Evolutionary conservation across 2,113 vertebrate species (phyloP).

Genomic region (Vulpes lagopus): DNA sequence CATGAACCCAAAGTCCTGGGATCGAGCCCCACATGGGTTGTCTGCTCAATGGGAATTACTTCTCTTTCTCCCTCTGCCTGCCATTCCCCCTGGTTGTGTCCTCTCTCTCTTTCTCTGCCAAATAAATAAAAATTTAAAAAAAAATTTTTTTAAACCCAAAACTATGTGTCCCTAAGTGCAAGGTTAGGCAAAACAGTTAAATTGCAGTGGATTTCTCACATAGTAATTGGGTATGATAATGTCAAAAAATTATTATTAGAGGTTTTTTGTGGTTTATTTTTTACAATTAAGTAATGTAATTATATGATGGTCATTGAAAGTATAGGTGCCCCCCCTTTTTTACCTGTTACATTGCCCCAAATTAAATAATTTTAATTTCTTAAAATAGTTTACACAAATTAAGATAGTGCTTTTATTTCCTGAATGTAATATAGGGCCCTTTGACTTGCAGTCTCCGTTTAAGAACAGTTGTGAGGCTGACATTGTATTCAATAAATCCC

Average conservation of each 20-base stretch:
- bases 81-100: too few relatives aligned
- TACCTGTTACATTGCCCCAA: background rate
- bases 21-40: too few relatives aligned
- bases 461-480: background rate
- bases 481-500: conserved; percentile 20
- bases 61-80: too few relatives aligned
- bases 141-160: background rate
- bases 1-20: too few relatives aligned
- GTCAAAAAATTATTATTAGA: background rate
- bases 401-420: conserved; percentile 12
- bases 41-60: too few relatives aligned
- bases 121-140: too few relatives aligned
- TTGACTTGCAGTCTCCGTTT: background rate
- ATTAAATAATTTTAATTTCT: conserved; percentile 46
- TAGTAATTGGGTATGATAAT: background rate
- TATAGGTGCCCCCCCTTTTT: background rate
- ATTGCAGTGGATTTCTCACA: background rate
- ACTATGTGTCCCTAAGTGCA: background rate
- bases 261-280: background rate
- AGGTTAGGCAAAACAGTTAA: background rate
- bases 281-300: background rate
- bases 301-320: background rate
- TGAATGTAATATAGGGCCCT: background rate
- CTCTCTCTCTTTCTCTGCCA: too few relatives aligned
- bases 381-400: conserved; percentile 50